These are phyloP conservation scores for Zaprionus capensis DNA, from an alignment of 1,140 invertebrate species.

Conservation along the genomic window DNA sequence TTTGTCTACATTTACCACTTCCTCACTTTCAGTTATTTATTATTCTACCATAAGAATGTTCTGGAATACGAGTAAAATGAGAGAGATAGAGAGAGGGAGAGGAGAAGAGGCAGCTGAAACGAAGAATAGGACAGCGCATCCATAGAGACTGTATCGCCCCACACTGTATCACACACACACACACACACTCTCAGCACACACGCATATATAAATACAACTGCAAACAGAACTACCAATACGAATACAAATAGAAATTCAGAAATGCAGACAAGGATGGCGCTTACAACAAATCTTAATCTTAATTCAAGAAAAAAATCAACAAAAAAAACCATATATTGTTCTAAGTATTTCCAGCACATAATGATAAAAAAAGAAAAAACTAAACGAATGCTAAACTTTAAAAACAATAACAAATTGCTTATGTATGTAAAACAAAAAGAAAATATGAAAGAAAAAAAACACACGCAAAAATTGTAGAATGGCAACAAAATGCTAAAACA, in stretches of 20 bases:
- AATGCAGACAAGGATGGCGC: conserved; percentile 60
- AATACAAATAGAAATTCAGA: conserved; percentile 38
- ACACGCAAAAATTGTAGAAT: conserved; percentile 10
- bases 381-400: conserved; percentile 61
- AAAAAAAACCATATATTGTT: conserved; percentile 53
- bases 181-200: conserved; percentile 19
- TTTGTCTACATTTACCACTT: not conserved
- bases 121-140: conserved; percentile 30
- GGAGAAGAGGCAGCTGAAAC: not conserved
- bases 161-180: not conserved
- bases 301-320: conserved; percentile 29
- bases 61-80: conserved; percentile 89
- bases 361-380: conserved; percentile 32
- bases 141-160: conserved; percentile 55
- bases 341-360: conserved; percentile 68
- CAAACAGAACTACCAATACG: conserved; percentile 28
- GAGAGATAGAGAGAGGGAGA: not conserved
- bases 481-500: conserved; percentile 1
- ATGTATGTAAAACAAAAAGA: conserved; percentile 51
- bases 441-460: conserved; percentile 26
- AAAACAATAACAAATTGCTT: conserved; percentile 42
- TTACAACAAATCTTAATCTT: conserved; percentile 58
- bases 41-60: conserved; percentile 97
- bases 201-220: conserved; percentile 34
- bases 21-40: conserved; percentile 89